Evolutionary conservation across 1,140 invertebrate genomes (phyloP).

Genomic region (Dreissena rostriformis): DNA sequence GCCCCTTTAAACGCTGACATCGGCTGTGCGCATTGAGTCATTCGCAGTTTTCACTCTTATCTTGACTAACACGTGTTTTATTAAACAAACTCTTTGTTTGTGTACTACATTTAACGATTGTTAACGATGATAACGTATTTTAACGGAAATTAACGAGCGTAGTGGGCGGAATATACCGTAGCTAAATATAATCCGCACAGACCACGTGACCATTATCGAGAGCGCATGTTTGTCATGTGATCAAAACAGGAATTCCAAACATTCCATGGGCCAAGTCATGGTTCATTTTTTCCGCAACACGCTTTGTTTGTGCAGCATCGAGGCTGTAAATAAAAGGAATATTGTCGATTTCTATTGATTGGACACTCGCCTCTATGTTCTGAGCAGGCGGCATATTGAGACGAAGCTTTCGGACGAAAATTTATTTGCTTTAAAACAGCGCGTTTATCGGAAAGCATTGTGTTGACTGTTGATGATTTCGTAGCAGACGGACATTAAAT

Average conservation of each 20-base stretch:
- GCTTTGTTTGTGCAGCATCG: neutral
- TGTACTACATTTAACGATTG: no score
- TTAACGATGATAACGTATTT: no score
- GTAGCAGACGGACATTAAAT: conserved; percentile 42
- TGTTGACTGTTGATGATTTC: neutral
- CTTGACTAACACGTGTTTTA: no score
- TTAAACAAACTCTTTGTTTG: no score
- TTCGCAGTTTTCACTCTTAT: no score
- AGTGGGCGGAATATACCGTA: neutral
- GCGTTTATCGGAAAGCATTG: conserved; percentile 9
- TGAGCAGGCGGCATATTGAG: neutral
- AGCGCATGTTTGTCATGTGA: conserved; percentile 53
- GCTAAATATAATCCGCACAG: conserved; percentile 26
- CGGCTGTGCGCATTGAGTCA: no score
- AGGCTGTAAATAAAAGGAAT: neutral
- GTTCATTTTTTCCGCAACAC: conserved; percentile 38
- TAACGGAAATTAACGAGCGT: no score
- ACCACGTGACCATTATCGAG: conserved; percentile 23
- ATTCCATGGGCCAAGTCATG: conserved; percentile 55
- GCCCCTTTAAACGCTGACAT: no score
- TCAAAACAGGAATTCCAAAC: conserved; percentile 47
- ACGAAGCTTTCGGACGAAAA: neutral
- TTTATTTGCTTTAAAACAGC: conserved; percentile 15
- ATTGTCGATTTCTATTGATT: conserved; percentile 14
- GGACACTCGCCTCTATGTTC: conserved; percentile 26